phyloP scores from a whole-genome alignment of 2,888 invertebrate genomes.

The Noctua fimbriata region DNA sequence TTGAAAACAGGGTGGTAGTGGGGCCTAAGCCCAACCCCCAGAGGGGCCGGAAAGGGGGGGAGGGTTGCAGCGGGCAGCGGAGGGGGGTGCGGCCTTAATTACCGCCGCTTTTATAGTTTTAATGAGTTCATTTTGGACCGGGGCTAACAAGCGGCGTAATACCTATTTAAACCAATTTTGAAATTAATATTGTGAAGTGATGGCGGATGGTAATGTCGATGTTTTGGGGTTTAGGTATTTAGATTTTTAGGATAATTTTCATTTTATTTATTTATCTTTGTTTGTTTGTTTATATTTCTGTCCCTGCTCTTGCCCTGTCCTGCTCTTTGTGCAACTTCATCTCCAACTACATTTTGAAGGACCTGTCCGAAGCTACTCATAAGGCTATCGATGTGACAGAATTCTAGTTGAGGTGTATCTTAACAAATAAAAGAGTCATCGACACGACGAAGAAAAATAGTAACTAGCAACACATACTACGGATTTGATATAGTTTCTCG shows the following conservation, averaged over 20 bases:
- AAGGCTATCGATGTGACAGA: background rate
- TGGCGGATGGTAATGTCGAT: constrained; percentile 75
- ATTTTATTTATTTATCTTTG: no score
- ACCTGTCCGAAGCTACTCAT: background rate
- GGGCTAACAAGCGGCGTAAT: constrained; percentile 91
- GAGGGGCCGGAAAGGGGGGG: constrained; percentile 72
- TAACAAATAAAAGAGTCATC: background rate
- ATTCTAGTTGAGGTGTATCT: background rate
- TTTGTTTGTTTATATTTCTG: background rate
- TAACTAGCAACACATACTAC: background rate
- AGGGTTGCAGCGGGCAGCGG: constrained; percentile 67
- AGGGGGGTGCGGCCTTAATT: constrained; percentile 90
- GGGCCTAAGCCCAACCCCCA: constrained; percentile 77
- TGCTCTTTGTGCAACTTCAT: no score
- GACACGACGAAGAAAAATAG: background rate
- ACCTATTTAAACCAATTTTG: constrained; percentile 90
- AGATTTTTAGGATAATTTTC: background rate
- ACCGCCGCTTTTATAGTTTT: constrained; percentile 94
- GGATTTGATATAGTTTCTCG: background rate
- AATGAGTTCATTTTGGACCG: constrained; percentile 93
- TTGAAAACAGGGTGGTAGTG: constrained; percentile 74
- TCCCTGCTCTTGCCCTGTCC: background rate
- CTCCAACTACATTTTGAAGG: background rate
- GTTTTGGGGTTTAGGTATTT: constrained; percentile 42
- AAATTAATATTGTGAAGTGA: constrained; percentile 88